Evolutionary conservation across 2,888 invertebrate genomes (phyloP).

Genomic region (Apodemia duryi): DNA sequence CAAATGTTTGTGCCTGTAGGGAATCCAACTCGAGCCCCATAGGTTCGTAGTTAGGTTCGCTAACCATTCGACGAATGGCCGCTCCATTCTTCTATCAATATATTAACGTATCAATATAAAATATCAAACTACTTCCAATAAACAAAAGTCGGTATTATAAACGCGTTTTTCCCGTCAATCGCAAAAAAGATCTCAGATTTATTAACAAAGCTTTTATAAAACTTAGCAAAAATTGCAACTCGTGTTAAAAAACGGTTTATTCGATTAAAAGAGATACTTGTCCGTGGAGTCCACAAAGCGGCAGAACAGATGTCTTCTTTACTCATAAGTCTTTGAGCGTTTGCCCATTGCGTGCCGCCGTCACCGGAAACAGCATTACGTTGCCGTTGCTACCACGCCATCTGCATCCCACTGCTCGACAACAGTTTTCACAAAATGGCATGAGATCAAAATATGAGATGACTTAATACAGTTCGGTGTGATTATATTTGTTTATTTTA

Average conservation of each 20-base stretch:
- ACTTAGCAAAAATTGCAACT: neutral
- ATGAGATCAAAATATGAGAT: no score
- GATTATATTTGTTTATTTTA: no score
- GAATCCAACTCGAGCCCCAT: no score
- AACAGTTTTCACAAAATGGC: no score
- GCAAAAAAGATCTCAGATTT: slow-evolving; percentile 27
- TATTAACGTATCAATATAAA: no score
- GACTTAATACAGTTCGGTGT: no score
- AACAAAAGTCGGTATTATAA: neutral
- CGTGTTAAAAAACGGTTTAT: neutral
- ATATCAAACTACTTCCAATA: neutral
- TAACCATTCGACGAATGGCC: no score
- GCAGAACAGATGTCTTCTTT: slow-evolving; percentile 8
- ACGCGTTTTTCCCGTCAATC: neutral
- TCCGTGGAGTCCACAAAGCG: slow-evolving; percentile 8
- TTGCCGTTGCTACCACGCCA: neutral
- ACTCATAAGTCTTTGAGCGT: neutral
- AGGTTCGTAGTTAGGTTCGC: no score
- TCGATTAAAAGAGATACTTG: slow-evolving; percentile 4
- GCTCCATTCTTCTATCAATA: no score
- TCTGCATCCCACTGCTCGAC: no score
- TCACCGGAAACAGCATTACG: neutral
- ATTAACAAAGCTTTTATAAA: slow-evolving; percentile 12
- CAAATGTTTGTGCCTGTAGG: no score
- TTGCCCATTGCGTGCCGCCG: neutral